phyloP scores from a whole-genome alignment of 2,797 vertebrate genomes.

The Pseudochirops corinnae region DNA sequence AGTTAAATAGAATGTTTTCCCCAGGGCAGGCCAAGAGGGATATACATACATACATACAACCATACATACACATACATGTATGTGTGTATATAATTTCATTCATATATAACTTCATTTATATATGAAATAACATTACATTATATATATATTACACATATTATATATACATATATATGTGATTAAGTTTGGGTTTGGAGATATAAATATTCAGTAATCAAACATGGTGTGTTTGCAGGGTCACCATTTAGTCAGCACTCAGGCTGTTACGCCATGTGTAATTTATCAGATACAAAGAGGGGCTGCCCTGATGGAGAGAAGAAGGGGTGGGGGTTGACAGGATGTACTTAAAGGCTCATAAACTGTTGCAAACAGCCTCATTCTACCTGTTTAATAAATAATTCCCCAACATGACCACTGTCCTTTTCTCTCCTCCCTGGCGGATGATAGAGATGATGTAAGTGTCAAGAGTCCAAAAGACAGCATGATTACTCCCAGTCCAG shows the following conservation, averaged over 20 bases:
- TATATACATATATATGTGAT: not conserved
- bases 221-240: not conserved
- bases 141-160: not conserved
- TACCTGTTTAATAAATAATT: conserved; percentile 13
- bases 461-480: conserved; percentile 57
- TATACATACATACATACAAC: not conserved
- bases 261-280: conserved; percentile 8
- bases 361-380: conserved; percentile 19
- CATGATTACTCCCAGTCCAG: conserved; percentile 42
- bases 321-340: not conserved
- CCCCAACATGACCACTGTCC: conserved; percentile 11
- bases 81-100: too few species aligned
- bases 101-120: not conserved
- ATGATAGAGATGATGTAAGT: conserved; percentile 11
- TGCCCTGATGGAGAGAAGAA: not conserved
- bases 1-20: not conserved
- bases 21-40: not conserved
- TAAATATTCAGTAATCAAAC: conserved; percentile 23
- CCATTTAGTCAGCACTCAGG: not conserved
- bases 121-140: not conserved
- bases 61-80: too few species aligned
- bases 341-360: conserved; percentile 19
- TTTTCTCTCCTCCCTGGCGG: conserved; percentile 12
- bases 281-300: not conserved
- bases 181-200: not conserved